These are phyloP conservation scores for Euphonia xanthogaster DNA, from an alignment of 2,797 vertebrate species.

Conservation along the genomic window DNA sequence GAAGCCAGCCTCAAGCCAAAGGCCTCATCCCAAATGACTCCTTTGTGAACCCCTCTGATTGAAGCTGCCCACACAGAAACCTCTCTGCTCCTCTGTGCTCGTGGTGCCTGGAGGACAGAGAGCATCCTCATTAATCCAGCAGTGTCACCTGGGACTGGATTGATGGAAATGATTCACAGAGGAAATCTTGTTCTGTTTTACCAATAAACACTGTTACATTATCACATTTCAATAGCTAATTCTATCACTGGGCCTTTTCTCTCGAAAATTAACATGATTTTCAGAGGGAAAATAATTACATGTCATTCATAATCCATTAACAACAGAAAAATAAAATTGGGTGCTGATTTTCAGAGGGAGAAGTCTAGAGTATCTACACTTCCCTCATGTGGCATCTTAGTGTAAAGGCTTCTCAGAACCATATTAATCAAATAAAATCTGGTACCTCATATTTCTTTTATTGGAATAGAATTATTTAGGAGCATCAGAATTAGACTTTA, in stretches of 20 bases:
- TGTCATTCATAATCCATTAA: slow-evolving; percentile 71
- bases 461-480: background rate
- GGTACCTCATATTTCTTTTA: background rate
- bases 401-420: slow-evolving; percentile 37
- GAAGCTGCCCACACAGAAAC: background rate
- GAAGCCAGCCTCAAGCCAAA: background rate
- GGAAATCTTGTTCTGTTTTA: slow-evolving; percentile 54
- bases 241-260: slow-evolving; percentile 46
- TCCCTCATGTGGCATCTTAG: slow-evolving; percentile 58
- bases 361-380: slow-evolving; percentile 46
- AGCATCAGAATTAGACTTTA: background rate
- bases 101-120: background rate
- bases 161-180: slow-evolving; percentile 44
- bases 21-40: background rate
- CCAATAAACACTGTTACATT: slow-evolving; percentile 50
- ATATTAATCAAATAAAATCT: background rate
- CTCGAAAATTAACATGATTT: slow-evolving; percentile 68
- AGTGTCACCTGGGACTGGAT: slow-evolving; percentile 13
- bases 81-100: background rate
- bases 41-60: background rate
- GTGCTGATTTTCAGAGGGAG: slow-evolving; percentile 20
- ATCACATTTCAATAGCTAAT: slow-evolving; percentile 66
- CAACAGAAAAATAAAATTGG: slow-evolving; percentile 38
- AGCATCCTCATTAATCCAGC: background rate
- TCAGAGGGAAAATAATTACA: slow-evolving; percentile 67